phyloP scores from a whole-genome alignment of 2,888 invertebrate genomes.

The Hymenopus coronatus region DNA sequence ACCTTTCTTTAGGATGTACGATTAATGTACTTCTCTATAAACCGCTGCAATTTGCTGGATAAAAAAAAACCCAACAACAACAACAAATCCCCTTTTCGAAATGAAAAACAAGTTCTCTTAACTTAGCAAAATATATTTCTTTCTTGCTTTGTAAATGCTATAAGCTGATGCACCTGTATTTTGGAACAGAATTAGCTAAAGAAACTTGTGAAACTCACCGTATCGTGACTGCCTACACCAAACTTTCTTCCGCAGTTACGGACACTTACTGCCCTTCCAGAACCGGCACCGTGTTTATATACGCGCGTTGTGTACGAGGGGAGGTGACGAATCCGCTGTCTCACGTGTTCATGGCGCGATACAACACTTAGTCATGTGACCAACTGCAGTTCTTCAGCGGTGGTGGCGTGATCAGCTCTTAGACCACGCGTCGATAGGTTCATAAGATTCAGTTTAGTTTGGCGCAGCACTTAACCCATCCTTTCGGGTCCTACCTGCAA shows the following conservation, averaged over 20 bases:
- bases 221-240: background rate
- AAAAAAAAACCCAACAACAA: too few species aligned
- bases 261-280: background rate
- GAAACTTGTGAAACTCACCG: background rate
- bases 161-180: too few species aligned
- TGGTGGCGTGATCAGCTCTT: constrained; percentile 6
- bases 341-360: constrained; percentile 19
- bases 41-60: too few species aligned
- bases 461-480: background rate
- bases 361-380: background rate
- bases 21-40: too few species aligned
- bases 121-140: too few species aligned
- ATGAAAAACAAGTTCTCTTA: too few species aligned
- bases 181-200: too few species aligned
- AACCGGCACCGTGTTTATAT: background rate
- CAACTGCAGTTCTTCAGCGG: background rate
- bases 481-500: background rate
- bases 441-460: constrained; percentile 4
- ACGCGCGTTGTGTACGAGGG: background rate
- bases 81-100: too few species aligned
- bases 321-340: background rate
- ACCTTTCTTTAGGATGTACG: too few species aligned
- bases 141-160: too few species aligned
- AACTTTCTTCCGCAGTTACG: background rate
- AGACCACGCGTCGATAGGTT: background rate